A percentile compares a stretch with the other conserved stretches of the same genome.
phyloP scores from a whole-genome alignment of 2,888 invertebrate genomes.

The Lycaena phlaeas region DNA sequence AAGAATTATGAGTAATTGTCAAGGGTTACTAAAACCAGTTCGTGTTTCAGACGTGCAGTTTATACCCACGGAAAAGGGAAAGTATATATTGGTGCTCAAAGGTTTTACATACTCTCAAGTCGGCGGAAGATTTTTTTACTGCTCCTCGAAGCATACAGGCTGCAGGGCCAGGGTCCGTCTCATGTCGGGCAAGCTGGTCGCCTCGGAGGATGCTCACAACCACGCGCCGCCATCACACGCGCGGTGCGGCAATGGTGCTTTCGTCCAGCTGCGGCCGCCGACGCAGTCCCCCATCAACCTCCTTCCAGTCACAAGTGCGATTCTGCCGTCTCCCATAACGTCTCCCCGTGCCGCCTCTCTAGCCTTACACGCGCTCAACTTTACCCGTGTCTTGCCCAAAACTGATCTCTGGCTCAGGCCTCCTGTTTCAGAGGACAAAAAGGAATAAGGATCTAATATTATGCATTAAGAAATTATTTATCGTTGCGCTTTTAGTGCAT shows the following conservation, averaged over 20 bases:
- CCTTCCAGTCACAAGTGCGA: slow-evolving; percentile 25
- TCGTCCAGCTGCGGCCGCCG: slow-evolving; percentile 57
- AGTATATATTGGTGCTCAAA: slow-evolving; percentile 58
- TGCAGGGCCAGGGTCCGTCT: slow-evolving; percentile 57
- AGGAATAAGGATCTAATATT: slow-evolving; percentile 26
- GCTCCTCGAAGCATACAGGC: slow-evolving; percentile 65
- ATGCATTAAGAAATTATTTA: neutral
- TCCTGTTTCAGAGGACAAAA: slow-evolving; percentile 43
- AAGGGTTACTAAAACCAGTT: slow-evolving; percentile 23
- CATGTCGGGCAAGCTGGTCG: slow-evolving; percentile 48
- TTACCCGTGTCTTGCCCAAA: slow-evolving; percentile 56
- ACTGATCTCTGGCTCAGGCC: slow-evolving; percentile 62
- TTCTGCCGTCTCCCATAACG: slow-evolving; percentile 38
- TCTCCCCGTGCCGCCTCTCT: slow-evolving; percentile 42
- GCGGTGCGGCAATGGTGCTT: slow-evolving; percentile 63
- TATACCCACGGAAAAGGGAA: slow-evolving; percentile 66
- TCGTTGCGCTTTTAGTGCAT: neutral
- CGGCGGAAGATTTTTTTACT: slow-evolving; percentile 65
- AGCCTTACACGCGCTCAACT: slow-evolving; percentile 51
- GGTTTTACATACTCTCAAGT: slow-evolving; percentile 67
- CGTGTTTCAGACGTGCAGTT: slow-evolving; percentile 60
- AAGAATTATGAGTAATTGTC: no score
- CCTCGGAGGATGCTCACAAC: slow-evolving; percentile 56
- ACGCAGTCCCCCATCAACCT: slow-evolving; percentile 23
- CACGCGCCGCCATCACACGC: slow-evolving; percentile 63